Evolutionary conservation across 2,888 invertebrate genomes (phyloP).

Genomic region (Drosophila subquinaria): DNA sequence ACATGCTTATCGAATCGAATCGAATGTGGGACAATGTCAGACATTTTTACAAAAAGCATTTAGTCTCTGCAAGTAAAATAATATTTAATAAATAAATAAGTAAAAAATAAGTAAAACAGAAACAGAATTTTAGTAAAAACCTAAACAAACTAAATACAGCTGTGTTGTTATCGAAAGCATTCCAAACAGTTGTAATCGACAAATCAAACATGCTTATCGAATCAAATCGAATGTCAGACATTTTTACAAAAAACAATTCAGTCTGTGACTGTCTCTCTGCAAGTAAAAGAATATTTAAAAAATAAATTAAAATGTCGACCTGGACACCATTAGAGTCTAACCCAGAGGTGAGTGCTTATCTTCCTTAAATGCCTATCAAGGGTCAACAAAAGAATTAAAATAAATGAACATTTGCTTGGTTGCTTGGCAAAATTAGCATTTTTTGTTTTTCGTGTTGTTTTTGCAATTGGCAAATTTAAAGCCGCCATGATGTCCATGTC

Average conservation of each 20-base stretch:
- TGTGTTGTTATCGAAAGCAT: background rate
- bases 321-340: constrained; percentile 87
- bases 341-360: constrained; percentile 85
- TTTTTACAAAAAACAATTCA: constrained; percentile 41
- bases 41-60: constrained; percentile 40
- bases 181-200: constrained; percentile 7
- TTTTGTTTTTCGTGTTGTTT: constrained; percentile 10
- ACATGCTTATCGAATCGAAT: constrained; percentile 9
- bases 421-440: constrained; percentile 5
- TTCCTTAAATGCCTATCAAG: background rate
- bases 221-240: constrained; percentile 39
- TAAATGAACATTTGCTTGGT: background rate
- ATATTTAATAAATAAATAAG: no score
- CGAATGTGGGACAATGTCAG: constrained; percentile 24
- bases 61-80: constrained; percentile 1
- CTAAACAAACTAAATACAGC: constrained; percentile 15
- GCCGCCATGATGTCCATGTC: constrained; percentile 42
- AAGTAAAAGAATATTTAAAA: constrained; percentile 3
- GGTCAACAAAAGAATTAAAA: background rate
- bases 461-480: constrained; percentile 21
- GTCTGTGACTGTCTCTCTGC: constrained; percentile 23
- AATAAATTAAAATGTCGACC: constrained; percentile 75
- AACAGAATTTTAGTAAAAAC: constrained; percentile 3
- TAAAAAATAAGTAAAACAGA: background rate
- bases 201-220: no score